Base-by-base conservation (phyloP, 2,797 vertebrate genomes). In the Ambastaia sidthimunki region DNA sequence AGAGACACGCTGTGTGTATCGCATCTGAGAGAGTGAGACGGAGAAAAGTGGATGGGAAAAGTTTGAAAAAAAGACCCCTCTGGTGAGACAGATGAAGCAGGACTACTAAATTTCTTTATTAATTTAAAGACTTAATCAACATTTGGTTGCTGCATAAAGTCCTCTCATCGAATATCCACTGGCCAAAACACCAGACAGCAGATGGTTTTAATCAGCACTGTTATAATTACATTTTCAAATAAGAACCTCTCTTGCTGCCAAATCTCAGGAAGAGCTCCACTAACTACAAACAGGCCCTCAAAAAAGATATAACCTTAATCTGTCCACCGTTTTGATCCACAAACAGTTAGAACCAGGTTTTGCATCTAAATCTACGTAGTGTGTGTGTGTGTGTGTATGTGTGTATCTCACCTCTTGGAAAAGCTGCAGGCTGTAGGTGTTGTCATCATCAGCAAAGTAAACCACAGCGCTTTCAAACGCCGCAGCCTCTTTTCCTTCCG, bases 361-460 rank as follows among this genome's bases (percentile, higher is more conserved):
- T 28, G 28, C 28, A 28, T 28, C 28, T 28, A 28, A 28, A 28
- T 28, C 28, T 28, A 4, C 4, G 28, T 28, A 28, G 28, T 28
- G 28, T 28, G 28, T 28, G 28, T 28, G 28, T 28, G 28, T 28
- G 28, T 28, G 28, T 28, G 28, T 28, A 4, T 28, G 28, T 28
- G 28, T 28, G 28, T 1, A 9, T 6, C 76, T 86, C 87, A 99
- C 98, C 96, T 99, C 98, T 82, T 99, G 96, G 88, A 99, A 99
- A 81, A 99, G 92, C 89, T 97, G 95, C 89, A 97, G 89, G 90
- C 97, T 98, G 86, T 99, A 99, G 0, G 98, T 98, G 91, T 99
- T 99, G 84, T 99, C 98, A 15, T 99, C 98, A 0, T 99, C 98
- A 0, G 97, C 98, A 82, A 99, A 99, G 84, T 98, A 99, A 19